Base-by-base conservation (phyloP, 2,888 invertebrate species). In the Celastrina argiolus region DNA sequence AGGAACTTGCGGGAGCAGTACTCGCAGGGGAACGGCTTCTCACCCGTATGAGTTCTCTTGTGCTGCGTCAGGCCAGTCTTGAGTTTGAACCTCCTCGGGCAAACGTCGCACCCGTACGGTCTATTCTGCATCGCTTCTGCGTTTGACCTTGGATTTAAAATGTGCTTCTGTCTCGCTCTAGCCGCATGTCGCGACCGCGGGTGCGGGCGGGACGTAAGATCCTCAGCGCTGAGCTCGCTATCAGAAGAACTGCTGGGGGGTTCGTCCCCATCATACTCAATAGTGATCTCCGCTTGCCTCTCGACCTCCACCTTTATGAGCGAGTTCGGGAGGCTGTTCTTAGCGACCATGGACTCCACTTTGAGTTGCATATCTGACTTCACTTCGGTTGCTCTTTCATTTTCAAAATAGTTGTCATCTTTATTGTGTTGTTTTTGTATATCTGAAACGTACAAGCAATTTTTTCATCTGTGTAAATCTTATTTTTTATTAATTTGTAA, bases 11-110 rank as follows among this genome's bases (percentile, higher is more conserved):
- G 18, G 14, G 12, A 4, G 6, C 64, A 64, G 8, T 51, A 16
- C 7, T 64, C 51, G 22, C 64, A 64, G 2, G 12, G 0, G 51
- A 34, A 64, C 2, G 45, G 64, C 12, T 45, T 64, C 4, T 16
- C 64, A 39, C 7, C 65, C 64, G 58, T 70, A 67, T 39, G 67
- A 34, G 31, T 69, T 66, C n/a, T 12, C 10, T 4, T 45, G 14
- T 64, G 64, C n/a, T 18, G 7, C 31, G 26, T 45, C 31, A 64
- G 42, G 1, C 28, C 16, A 0, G 28, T 10, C 18, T 64, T 64
- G 10, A 45, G 16, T 2, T n/a, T 45, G 7, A 42, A 64, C 2
- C 31, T 8, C 4, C 45, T 12, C 10, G 16, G 12, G 18, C 64
- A 64, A 5, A 64, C 16, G 18, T 31, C 28, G 28, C 64, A 64